phyloP scores from a whole-genome alignment of 2,797 vertebrate genomes.

The Dromococcyx pavoninus region DNA sequence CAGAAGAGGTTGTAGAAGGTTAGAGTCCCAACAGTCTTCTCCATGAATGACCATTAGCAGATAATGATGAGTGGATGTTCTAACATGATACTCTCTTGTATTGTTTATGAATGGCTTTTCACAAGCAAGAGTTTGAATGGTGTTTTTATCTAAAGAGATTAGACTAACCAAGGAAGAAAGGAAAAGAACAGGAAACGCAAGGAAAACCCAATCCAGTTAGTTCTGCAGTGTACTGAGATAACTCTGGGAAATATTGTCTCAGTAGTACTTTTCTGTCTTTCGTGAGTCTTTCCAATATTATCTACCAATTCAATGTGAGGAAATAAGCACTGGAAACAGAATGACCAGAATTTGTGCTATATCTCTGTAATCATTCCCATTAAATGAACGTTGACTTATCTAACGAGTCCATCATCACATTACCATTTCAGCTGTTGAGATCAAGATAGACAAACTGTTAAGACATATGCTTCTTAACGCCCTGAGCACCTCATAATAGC shows the following conservation, averaged over 20 bases:
- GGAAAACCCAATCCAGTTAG: neutral
- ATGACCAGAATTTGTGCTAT: neutral
- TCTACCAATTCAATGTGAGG: neutral
- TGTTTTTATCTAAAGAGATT: neutral
- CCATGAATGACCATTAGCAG: neutral
- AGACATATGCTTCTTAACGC: neutral
- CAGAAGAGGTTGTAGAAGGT: neutral
- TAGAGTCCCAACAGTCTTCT: neutral
- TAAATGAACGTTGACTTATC: neutral
- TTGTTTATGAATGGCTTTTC: neutral
- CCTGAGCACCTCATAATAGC: neutral
- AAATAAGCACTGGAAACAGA: neutral
- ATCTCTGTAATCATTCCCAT: neutral
- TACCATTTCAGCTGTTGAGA: neutral
- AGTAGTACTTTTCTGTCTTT: neutral
- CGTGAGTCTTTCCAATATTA: neutral
- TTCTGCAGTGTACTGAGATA: neutral
- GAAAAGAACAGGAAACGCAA: neutral
- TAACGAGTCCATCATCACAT: neutral
- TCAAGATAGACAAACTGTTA: neutral
- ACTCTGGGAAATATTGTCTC: neutral
- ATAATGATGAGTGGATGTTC: neutral
- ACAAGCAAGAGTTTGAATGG: neutral
- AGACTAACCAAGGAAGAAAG: neutral
- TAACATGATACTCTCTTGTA: neutral